phyloP scores from a whole-genome alignment of 2,888 invertebrate genomes.

The Colostygia pectinataria region DNA sequence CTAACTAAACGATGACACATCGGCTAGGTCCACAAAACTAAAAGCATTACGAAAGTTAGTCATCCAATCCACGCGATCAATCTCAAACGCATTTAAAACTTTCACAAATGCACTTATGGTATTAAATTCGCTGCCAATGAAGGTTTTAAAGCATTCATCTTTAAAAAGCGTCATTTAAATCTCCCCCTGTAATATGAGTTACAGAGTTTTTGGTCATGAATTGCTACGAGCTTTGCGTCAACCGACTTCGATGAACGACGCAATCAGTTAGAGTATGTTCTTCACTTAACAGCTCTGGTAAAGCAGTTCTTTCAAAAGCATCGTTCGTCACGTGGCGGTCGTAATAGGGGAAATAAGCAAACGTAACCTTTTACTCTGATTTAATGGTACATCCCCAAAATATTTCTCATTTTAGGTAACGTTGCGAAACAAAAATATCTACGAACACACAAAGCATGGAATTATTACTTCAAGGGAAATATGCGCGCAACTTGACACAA shows the following conservation, averaged over 20 bases:
- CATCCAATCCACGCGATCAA: conserved; percentile 51
- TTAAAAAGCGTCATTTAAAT: conserved; percentile 72
- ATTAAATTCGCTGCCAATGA: conserved; percentile 75
- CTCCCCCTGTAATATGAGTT: conserved; percentile 75
- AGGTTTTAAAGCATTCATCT: conserved; percentile 66
- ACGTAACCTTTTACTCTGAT: no score
- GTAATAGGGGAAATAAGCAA: no score
- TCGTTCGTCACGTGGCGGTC: no score
- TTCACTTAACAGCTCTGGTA: conserved; percentile 34
- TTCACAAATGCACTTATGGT: conserved; percentile 70
- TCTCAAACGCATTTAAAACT: conserved; percentile 59
- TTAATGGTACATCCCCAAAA: no score
- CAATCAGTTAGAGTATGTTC: conserved; percentile 76
- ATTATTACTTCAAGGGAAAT: no score
- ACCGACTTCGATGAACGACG: conserved; percentile 65
- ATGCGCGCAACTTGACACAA: no score
- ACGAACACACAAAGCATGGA: no score
- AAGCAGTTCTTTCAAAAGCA: no score
- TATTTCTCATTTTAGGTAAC: no score
- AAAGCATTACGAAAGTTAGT: conserved; percentile 40
- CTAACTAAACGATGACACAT: conserved; percentile 27
- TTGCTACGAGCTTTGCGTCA: conserved; percentile 58
- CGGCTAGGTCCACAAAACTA: conserved; percentile 13
- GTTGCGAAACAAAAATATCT: no score
- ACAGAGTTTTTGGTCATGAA: conserved; percentile 65